Evolutionary conservation across 1,140 invertebrate species (phyloP).

Genomic region (Drosophila rufa): DNA sequence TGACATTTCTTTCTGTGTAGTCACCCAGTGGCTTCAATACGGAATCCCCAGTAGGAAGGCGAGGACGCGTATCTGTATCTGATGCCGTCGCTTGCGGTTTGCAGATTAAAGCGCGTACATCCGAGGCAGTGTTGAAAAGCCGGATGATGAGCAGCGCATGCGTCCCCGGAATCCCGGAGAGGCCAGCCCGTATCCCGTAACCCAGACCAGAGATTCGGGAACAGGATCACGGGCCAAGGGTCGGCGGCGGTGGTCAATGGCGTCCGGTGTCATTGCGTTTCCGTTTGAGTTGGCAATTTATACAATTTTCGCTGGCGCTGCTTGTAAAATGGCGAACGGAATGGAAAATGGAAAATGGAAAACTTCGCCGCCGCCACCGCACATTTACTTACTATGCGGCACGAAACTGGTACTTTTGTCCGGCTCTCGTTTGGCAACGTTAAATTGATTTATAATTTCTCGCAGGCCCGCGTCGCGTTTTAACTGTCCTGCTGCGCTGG

Average conservation of each 20-base stretch:
- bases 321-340: conserved; percentile 57
- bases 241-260: conserved; percentile 64
- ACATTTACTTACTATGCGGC: conserved; percentile 70
- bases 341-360: conserved; percentile 46
- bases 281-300: conserved; percentile 82
- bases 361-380: conserved; percentile 57
- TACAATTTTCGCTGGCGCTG: conserved; percentile 69
- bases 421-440: conserved; percentile 57
- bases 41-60: neutral
- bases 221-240: conserved; percentile 31
- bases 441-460: conserved; percentile 83
- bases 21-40: conserved; percentile 21
- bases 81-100: conserved; percentile 74
- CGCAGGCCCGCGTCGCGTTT: conserved; percentile 56
- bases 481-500: conserved; percentile 60
- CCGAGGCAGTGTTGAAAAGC: conserved; percentile 60
- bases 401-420: conserved; percentile 53
- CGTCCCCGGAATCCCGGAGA: conserved; percentile 32
- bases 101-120: conserved; percentile 78
- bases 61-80: conserved; percentile 44
- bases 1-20: neutral
- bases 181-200: conserved; percentile 4
- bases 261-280: conserved; percentile 80
- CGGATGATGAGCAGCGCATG: conserved; percentile 73
- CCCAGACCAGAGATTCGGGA: conserved; percentile 7